Base-by-base conservation (phyloP, 1,140 invertebrate genomes). In the Lordiphosa mommai region DNA sequence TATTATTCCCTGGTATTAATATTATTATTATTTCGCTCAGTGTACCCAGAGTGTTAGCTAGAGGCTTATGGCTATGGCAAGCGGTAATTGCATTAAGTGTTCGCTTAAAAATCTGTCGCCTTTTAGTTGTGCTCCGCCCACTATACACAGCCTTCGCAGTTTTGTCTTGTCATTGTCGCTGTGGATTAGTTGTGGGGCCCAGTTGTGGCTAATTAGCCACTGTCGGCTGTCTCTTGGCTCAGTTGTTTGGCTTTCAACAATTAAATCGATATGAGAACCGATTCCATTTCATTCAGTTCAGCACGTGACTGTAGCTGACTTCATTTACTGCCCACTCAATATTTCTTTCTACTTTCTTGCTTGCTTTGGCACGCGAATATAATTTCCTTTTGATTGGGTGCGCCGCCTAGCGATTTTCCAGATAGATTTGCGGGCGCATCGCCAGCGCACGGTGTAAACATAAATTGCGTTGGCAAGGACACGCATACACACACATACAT, bases 31-130 rank as follows among this genome's bases (percentile, higher is more conserved):
- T 16, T 40, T 20, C 37, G 40, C 20, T 2, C 33, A 56, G 61
- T 66, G 63, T 32, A 20, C 3, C 3, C 3, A 29, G 13, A 33
- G 20, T 63, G 58, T 51, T 16, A 29, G 20, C 47, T 30, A 61
- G 55, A 50, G 38, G 50, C 40, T 66, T 36, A 61, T 66, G 40
- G 64, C 36, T 67, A 65, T 61, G 61, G 66, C 38, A 16, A 52
- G 57, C 68, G 79, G 77, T 84, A 84, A 84, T 84, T 84, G 77
- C 79, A 84, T 84, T 84, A 84, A 84, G 80, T 85, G 79, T 69
- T 53, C 64, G 77, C 79, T 84, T 84, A 85, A 84, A 84, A 85
- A 77, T 36, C 72, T 60, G 30, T 37, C 46, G 37, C 57, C 47
- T 44, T 40, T 23, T 33, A 20, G 29, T 20, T 37, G 17, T 27